A percentile compares a stretch with the other conserved stretches of the same genome.
Evolutionary conservation across 2,888 invertebrate species (phyloP).

Genomic region (Acheta domesticus): DNA sequence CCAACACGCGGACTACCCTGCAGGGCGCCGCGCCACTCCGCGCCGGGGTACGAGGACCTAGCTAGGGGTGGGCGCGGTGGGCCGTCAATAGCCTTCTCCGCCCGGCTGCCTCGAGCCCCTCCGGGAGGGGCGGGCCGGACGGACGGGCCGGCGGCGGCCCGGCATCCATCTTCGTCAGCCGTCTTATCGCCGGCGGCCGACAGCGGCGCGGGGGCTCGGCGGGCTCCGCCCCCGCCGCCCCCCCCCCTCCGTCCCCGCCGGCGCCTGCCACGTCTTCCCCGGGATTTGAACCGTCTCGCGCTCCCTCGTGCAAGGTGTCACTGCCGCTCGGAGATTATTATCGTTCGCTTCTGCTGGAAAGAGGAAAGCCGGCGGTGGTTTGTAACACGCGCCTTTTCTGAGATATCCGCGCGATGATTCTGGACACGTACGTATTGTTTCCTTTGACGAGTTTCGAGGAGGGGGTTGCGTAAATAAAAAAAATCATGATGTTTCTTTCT

Average conservation of each 20-base stretch:
- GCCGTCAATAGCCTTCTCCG: background rate
- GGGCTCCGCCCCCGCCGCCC: background rate
- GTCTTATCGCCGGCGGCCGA: slow-evolving; percentile 18
- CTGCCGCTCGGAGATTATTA: background rate
- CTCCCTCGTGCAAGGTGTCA: background rate
- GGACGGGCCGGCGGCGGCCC: background rate
- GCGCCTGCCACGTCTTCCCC: background rate
- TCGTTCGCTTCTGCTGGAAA: background rate
- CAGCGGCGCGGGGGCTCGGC: background rate
- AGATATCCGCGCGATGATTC: too few relatives aligned
- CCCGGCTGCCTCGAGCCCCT: background rate
- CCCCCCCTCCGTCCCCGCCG: background rate
- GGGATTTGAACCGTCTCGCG: background rate
- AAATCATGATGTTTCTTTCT: too few relatives aligned
- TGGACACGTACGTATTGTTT: too few relatives aligned
- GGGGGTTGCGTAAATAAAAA: too few relatives aligned
- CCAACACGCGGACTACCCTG: too few relatives aligned
- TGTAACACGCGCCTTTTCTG: too few relatives aligned
- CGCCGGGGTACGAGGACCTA: background rate
- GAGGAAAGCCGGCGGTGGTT: background rate
- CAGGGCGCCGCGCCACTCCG: background rate
- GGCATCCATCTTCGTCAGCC: slow-evolving; percentile 3
- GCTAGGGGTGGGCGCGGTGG: background rate
- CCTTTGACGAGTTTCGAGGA: too few relatives aligned
- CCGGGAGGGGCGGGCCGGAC: background rate